Evolutionary conservation across 1,140 invertebrate species (phyloP).

Genomic region (Apis mellifera): Amel_HAv3.1 CM009942.2:10526501-10527000

Average conservation of each 20-base stretch:
- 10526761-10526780: constrained; percentile 10
- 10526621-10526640: constrained; percentile 32
- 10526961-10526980: neutral
- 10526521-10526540: constrained; percentile 40
- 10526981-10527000: neutral
- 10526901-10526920: neutral
- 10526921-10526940: neutral
- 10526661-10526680: neutral
- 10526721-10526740: neutral
- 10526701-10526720: too few species aligned
- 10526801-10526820: constrained; percentile 18
- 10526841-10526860: neutral
- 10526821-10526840: constrained; percentile 22
- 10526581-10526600: constrained; percentile 27
- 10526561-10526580: constrained; percentile 12
- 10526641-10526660: neutral
- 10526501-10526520: neutral
- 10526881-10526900: neutral
- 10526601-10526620: constrained; percentile 51
- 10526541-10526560: neutral
- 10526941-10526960: neutral
- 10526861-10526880: neutral
- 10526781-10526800: neutral
- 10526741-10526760: neutral
- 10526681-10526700: too few species aligned